A percentile compares a stretch with the other conserved stretches of the same genome.
Evolutionary conservation across 35 echinoderm and acorn worm species (phyloP).

Genomic region (Apostichopus californicus): DNA sequence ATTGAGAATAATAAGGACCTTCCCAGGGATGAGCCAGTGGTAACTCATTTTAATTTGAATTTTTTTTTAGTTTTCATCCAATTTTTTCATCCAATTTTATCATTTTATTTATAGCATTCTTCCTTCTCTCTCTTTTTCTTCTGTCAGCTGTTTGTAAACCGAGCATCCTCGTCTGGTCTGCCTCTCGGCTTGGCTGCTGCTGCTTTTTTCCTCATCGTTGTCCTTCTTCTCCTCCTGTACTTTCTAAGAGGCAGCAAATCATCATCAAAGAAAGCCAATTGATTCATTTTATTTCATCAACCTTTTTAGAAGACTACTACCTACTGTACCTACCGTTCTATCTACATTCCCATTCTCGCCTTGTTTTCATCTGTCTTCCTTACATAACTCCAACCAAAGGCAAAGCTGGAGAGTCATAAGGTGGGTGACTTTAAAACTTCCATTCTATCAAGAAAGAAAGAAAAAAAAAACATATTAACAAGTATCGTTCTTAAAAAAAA

Average conservation of each 20-base stretch:
- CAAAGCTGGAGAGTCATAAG: background rate
- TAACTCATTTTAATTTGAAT: background rate
- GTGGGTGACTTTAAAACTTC: background rate
- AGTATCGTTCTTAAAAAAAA: too few relatives aligned
- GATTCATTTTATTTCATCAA: conserved; percentile 12
- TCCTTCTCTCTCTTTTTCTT: background rate
- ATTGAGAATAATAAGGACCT: background rate
- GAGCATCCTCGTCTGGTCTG: conserved; percentile 41
- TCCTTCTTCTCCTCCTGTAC: conserved; percentile 19
- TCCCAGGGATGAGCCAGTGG: background rate
- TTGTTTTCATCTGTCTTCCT: background rate
- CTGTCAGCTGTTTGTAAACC: conserved; percentile 1
- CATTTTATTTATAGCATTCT: background rate
- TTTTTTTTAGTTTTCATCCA: background rate
- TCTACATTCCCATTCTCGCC: conserved; percentile 7
- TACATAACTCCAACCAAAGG: background rate
- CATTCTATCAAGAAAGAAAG: background rate
- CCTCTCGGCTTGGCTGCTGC: conserved; percentile 19
- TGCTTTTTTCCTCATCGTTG: conserved; percentile 1
- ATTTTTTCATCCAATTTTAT: background rate
- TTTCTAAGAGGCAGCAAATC: conserved; percentile 34
- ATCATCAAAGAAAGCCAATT: conserved; percentile 31
- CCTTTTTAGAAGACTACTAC: background rate
- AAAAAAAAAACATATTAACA: too few relatives aligned
- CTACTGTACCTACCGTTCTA: background rate